These are phyloP conservation scores for Hyles vespertilio DNA, from an alignment of 1,140 invertebrate genomes.

Conservation along the genomic window DNA sequence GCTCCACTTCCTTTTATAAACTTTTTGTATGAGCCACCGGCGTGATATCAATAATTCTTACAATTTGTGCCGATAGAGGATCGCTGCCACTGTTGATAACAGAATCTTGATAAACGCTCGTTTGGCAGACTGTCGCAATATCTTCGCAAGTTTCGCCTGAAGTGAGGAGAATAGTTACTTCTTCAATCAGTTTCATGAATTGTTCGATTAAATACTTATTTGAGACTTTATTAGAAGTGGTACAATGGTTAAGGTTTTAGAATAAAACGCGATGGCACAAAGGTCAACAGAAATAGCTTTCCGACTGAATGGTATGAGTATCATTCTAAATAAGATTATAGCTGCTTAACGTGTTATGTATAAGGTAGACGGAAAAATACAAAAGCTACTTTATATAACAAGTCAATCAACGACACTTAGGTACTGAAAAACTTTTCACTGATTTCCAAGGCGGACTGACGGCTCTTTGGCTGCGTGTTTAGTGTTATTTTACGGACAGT, in stretches of 20 bases:
- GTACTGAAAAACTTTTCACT: background rate
- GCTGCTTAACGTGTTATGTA: too few relatives aligned
- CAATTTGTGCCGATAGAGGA: constrained; percentile 39
- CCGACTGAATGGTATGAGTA: too few relatives aligned
- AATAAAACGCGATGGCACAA: too few relatives aligned
- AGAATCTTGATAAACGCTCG: background rate
- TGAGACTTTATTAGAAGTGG: too few relatives aligned
- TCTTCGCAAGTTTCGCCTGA: too few relatives aligned
- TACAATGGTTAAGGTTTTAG: too few relatives aligned
- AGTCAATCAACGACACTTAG: constrained; percentile 5
- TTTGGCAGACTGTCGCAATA: background rate
- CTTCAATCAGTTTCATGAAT: too few relatives aligned
- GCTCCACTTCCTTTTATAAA: constrained; percentile 68
- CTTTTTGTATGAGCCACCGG: constrained; percentile 60
- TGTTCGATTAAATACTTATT: too few relatives aligned
- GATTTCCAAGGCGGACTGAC: background rate
- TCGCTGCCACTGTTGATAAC: background rate
- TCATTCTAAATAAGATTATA: too few relatives aligned
- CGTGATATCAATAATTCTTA: constrained; percentile 67
- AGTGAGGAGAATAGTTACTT: too few relatives aligned
- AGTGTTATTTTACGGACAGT: constrained; percentile 60
- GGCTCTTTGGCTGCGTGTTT: constrained; percentile 27
- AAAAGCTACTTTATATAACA: background rate
- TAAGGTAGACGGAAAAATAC: background rate
- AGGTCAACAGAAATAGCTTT: too few relatives aligned